Evolutionary conservation across 2,888 invertebrate species (phyloP).

Genomic region (Adineta ricciae): DNA sequence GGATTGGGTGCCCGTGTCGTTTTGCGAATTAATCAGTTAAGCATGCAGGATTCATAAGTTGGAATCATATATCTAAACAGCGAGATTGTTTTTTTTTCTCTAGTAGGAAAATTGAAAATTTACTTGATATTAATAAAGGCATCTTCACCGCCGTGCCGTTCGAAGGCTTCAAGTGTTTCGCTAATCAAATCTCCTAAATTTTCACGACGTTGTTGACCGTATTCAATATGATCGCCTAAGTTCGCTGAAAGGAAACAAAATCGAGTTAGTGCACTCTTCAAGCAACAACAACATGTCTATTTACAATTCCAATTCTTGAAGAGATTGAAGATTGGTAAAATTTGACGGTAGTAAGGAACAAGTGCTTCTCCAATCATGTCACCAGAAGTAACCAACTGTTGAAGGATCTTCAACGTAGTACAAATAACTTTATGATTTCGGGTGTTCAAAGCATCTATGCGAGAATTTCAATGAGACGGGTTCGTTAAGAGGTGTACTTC

Average conservation of each 20-base stretch:
- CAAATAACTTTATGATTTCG: constrained; percentile 70
- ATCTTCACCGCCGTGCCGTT: constrained; percentile 82
- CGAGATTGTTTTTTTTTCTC: too few species aligned
- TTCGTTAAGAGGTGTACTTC: too few species aligned
- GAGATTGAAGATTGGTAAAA: constrained; percentile 76
- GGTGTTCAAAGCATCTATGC: constrained; percentile 64
- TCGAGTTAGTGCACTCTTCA: neutral
- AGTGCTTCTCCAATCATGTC: constrained; percentile 82
- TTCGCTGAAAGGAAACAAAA: constrained; percentile 59
- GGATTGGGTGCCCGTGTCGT: too few species aligned
- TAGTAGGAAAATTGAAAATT: constrained; percentile 48
- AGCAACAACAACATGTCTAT: constrained; percentile 34
- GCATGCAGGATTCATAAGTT: constrained; percentile 74
- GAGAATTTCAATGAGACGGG: too few species aligned
- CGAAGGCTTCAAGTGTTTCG: constrained; percentile 79
- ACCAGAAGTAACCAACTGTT: constrained; percentile 72
- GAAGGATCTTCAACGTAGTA: constrained; percentile 70
- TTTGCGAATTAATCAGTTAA: constrained; percentile 35
- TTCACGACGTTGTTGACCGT: constrained; percentile 71
- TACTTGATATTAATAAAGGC: constrained; percentile 96
- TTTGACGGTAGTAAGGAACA: constrained; percentile 90
- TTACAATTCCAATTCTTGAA: constrained; percentile 66
- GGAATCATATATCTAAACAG: constrained; percentile 61
- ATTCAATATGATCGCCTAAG: constrained; percentile 77
- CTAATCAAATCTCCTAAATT: constrained; percentile 81